These are phyloP conservation scores for Cyrtonyx montezumae DNA, from an alignment of 2,113 vertebrate species.

Conservation along the genomic window DNA sequence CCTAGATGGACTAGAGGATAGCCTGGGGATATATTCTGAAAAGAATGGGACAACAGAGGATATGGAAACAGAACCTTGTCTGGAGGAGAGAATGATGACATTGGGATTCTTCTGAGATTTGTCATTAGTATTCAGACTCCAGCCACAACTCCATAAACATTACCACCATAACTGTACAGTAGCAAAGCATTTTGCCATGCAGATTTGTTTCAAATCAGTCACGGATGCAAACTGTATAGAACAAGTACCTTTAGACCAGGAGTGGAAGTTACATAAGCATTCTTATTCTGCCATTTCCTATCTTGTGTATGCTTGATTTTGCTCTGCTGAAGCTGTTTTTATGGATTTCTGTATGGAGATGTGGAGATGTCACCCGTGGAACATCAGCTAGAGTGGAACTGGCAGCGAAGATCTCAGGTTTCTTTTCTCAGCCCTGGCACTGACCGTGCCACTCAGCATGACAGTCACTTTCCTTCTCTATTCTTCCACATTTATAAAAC, in stretches of 20 bases:
- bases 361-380: background rate
- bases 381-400: background rate
- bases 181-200: background rate
- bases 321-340: background rate
- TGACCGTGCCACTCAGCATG: background rate
- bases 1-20: background rate
- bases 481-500: background rate
- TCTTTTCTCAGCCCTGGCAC: background rate
- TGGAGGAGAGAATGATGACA: background rate
- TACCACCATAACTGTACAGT: background rate
- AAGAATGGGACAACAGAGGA: background rate
- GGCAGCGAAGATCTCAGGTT: background rate
- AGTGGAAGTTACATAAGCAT: background rate
- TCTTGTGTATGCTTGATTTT: background rate
- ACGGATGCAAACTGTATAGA: background rate
- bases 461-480: background rate
- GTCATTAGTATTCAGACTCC: background rate
- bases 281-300: background rate
- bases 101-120: background rate
- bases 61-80: background rate
- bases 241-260: background rate
- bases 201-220: background rate
- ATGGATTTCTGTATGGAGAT: background rate
- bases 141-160: background rate
- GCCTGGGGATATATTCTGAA: background rate